phyloP scores from a whole-genome alignment of 2,888 invertebrate genomes.

The Operophtera brumata region DNA sequence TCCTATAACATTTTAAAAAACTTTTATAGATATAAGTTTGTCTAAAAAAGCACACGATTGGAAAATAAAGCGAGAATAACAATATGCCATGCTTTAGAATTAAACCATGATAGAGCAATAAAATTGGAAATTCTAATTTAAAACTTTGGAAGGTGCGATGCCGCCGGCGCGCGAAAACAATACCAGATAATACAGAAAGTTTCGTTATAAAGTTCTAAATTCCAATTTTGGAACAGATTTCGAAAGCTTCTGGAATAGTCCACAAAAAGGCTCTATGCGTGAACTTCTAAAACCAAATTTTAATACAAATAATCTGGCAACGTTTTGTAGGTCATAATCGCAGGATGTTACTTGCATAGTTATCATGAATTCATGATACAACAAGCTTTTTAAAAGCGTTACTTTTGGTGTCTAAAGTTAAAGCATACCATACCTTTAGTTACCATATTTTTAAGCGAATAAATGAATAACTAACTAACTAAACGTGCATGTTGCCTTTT shows the following conservation, averaged over 20 bases:
- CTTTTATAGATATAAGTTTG: no score
- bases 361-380: no score
- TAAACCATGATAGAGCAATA: conserved; percentile 18
- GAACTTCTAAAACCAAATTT: conserved; percentile 29
- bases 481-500: no score
- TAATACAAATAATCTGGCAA: conserved; percentile 19
- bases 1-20: not conserved
- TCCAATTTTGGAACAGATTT: conserved; percentile 30
- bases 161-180: conserved; percentile 26
- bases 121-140: conserved; percentile 30
- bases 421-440: no score
- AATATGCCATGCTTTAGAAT: conserved; percentile 2
- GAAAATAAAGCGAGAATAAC: conserved; percentile 5
- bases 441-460: no score
- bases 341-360: not conserved
- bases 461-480: no score
- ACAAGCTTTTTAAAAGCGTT: no score
- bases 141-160: conserved; percentile 30
- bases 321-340: conserved; percentile 18
- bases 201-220: conserved; percentile 30
- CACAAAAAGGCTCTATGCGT: conserved; percentile 26
- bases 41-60: not conserved
- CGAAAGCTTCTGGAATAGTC: conserved; percentile 25
- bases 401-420: no score
- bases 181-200: conserved; percentile 32